Percentiles rank a stretch among this genome's conserved stretches.
These are phyloP conservation scores for Menura novaehollandiae DNA, from an alignment of 2,113 vertebrate species.

Conservation along the genomic window DNA sequence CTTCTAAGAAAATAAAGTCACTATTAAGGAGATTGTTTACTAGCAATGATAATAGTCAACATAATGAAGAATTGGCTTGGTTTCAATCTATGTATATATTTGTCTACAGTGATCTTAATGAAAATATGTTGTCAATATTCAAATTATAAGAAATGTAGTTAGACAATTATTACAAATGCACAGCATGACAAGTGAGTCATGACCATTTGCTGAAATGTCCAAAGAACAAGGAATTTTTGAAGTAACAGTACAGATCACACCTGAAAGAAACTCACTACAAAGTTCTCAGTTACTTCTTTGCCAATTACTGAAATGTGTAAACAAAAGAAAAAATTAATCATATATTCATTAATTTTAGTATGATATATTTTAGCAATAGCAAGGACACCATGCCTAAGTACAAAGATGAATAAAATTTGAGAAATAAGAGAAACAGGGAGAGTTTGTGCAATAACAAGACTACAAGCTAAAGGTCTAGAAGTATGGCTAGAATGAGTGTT, in stretches of 20 bases:
- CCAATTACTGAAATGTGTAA: neutral
- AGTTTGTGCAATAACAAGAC: neutral
- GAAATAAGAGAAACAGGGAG: neutral
- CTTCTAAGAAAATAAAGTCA: neutral
- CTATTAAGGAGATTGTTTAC: neutral
- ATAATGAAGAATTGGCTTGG: neutral
- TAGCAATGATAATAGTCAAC: neutral
- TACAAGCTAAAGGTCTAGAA: neutral
- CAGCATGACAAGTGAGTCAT: neutral
- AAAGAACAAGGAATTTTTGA: conserved; percentile 45
- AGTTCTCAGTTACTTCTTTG: conserved; percentile 11
- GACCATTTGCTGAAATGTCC: conserved; percentile 18
- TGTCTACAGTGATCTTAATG: neutral
- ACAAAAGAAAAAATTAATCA: neutral
- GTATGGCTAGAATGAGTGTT: neutral
- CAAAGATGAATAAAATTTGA: neutral
- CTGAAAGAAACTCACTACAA: conserved; percentile 37
- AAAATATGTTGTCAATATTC: conserved; percentile 8
- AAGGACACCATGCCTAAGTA: neutral
- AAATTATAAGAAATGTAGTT: conserved; percentile 1
- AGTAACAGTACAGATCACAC: conserved; percentile 12
- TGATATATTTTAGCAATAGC: neutral
- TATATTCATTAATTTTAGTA: neutral
- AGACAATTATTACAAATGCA: conserved; percentile 1
- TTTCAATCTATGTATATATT: neutral